Evolutionary conservation across 2,888 invertebrate species (phyloP), one percentile per base, ranked within the genome.

Genomic region (Polyommatus iphigenia): DNA sequence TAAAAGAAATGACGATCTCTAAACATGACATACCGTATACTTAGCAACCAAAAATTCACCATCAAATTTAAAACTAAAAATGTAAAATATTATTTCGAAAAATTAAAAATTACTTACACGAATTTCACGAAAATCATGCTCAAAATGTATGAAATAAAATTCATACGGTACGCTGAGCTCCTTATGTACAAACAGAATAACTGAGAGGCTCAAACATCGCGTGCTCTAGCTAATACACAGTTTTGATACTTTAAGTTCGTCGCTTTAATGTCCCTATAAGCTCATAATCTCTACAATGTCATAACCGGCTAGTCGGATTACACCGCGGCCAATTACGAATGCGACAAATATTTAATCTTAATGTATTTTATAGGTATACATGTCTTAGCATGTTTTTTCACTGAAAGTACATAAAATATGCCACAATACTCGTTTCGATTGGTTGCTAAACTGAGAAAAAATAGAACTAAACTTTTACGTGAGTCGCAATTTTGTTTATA

Each of bases 231-330:
- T 29, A 54, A 75, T 15, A 75, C 24, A 75, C 29, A 75, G 75
- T 75, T 75, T 75, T 75, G 54, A 75, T 46, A 54, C 75, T 75
- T 75, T 54, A 75, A 54, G 75, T 75, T 75, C 54, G 29, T 75
- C 24, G 54, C 75, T 54, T 50, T 73, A 50, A 75, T 75, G 50
- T 75, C 75, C 73, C 46, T 46, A 73, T 73, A 50, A 73, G 73
- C 73, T 73, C 15, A 24, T 73, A 75, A 73, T 62, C 78, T 67
- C 67, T 75, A 24, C 62, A 75, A 78, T 41, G 78, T 78, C 73
- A 75, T 78, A 76, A 78, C 29, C 62, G 76, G 71, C 78, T 71
- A 76, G 75, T 71, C 50, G 54, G 75, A 62, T 75, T 59, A 78
- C 67, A 76, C 36, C 76, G 24, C 75, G 24, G 54, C 78, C 71